Evolutionary conservation across 2,888 invertebrate species (phyloP).

Genomic region (Tenthredo livida): DNA sequence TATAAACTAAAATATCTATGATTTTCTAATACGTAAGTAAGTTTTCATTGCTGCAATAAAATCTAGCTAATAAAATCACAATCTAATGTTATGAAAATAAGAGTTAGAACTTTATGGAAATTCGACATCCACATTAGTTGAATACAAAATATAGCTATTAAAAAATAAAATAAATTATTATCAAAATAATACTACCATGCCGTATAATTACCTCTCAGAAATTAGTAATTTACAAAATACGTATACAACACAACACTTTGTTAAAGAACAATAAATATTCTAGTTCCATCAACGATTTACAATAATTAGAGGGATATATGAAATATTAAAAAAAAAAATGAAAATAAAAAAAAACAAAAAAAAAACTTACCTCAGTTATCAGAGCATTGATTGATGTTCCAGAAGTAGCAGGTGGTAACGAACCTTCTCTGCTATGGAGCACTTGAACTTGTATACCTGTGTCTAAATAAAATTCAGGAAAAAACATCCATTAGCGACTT

Average conservation of each 20-base stretch:
- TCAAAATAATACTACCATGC: constrained; percentile 37
- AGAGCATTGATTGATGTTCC: constrained; percentile 60
- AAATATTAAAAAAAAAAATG: neutral
- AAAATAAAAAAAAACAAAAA: neutral
- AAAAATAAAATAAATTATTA: constrained; percentile 38
- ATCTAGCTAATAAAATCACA: constrained; percentile 14
- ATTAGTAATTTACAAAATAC: constrained; percentile 55
- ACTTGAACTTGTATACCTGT: constrained; percentile 66
- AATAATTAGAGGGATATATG: neutral
- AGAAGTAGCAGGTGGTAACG: constrained; percentile 69
- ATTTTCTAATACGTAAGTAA: constrained; percentile 3
- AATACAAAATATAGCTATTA: constrained; percentile 28
- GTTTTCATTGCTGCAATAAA: neutral
- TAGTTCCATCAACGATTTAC: constrained; percentile 45
- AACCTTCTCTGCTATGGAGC: constrained; percentile 72
- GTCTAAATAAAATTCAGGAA: constrained; percentile 13
- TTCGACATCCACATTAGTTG: constrained; percentile 34
- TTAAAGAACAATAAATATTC: constrained; percentile 51
- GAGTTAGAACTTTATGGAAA: constrained; percentile 9
- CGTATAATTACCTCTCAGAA: constrained; percentile 38
- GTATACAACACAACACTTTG: constrained; percentile 54
- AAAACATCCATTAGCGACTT: neutral
- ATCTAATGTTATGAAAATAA: neutral
- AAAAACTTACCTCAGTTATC: constrained; percentile 67
- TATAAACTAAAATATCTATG: constrained; percentile 21